These are phyloP conservation scores for Menidia menidia DNA, from an alignment of 2,797 vertebrate species.

Conservation along the genomic window DNA sequence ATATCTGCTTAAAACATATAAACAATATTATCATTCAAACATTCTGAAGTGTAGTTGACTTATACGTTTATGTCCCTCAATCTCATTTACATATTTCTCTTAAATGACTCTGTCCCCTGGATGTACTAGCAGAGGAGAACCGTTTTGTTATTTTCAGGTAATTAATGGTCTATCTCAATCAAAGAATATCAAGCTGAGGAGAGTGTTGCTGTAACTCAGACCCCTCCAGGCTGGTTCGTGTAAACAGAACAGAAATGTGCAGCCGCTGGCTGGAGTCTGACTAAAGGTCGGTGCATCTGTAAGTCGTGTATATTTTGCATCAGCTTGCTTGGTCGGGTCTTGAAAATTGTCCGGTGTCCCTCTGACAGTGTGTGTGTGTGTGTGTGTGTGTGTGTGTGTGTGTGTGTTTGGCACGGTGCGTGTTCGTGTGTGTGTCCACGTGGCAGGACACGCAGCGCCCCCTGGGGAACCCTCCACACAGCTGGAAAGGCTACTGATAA, in stretches of 20 bases:
- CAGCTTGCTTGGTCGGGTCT: conserved; percentile 22
- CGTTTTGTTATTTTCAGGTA: conserved; percentile 25
- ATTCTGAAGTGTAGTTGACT: conserved; percentile 30
- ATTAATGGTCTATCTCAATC: conserved; percentile 14
- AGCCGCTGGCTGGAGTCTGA: conserved; percentile 19
- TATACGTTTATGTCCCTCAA: conserved; percentile 45
- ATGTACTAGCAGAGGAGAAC: conserved; percentile 38
- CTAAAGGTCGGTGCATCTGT: conserved; percentile 38
- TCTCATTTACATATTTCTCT: conserved; percentile 33
- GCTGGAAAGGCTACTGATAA: conserved; percentile 70
- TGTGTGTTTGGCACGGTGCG: conserved; percentile 13
- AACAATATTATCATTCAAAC: conserved; percentile 25
- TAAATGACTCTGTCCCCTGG: conserved; percentile 38
- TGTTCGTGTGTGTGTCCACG: conserved; percentile 38
- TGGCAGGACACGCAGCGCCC: conserved; percentile 41
- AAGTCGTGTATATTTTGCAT: conserved; percentile 35
- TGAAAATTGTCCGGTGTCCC: conserved; percentile 41
- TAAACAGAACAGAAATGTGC: conserved; percentile 5
- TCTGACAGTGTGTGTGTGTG: conserved; percentile 23
- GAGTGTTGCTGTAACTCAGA: conserved; percentile 28
- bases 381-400: conserved; percentile 14
- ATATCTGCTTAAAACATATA: not conserved
- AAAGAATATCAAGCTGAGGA: conserved; percentile 34
- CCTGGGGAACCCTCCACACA: conserved; percentile 54
- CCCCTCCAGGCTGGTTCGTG: not conserved